Evolutionary conservation across 1,140 invertebrate species (phyloP).

Genomic region (Procambarus clarkii): DNA sequence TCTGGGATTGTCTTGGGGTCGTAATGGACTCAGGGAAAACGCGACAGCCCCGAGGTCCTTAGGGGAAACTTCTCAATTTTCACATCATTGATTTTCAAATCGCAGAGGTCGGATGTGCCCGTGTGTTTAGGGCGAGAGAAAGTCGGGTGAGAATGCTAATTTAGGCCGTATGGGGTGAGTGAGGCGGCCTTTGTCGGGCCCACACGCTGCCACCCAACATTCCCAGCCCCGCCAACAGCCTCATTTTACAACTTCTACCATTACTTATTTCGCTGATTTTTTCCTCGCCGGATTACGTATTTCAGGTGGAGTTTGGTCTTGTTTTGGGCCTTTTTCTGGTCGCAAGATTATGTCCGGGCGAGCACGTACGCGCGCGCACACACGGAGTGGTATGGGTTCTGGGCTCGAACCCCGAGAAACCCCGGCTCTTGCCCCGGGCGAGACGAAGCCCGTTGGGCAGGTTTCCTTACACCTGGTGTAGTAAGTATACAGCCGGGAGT

Average conservation of each 20-base stretch:
- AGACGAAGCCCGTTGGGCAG: too few relatives aligned
- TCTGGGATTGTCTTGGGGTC: constrained; percentile 18
- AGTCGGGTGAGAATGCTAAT: constrained; percentile 35
- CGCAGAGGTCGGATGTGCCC: constrained; percentile 21
- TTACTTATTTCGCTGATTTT: not conserved
- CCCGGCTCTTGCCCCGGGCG: too few relatives aligned
- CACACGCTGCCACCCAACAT: not conserved
- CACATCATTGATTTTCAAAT: constrained; percentile 66
- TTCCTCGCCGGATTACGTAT: too few relatives aligned
- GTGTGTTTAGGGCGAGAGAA: constrained; percentile 33
- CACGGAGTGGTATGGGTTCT: too few relatives aligned
- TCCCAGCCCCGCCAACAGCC: not conserved
- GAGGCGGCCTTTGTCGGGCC: not conserved
- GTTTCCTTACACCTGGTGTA: too few relatives aligned
- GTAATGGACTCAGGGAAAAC: constrained; percentile 49
- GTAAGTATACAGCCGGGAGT: too few relatives aligned
- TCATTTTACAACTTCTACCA: not conserved
- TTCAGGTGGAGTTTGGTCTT: too few relatives aligned
- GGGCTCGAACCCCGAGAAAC: too few relatives aligned
- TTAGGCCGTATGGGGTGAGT: constrained; percentile 11
- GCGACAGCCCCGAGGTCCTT: constrained; percentile 40
- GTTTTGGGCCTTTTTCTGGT: not conserved
- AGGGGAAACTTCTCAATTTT: constrained; percentile 63
- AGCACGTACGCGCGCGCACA: too few relatives aligned
- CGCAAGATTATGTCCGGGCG: not conserved